Percentiles rank a stretch among this genome's conserved stretches.
phyloP scores from a whole-genome alignment of 2,888 invertebrate genomes.

The Elysia crispata region DNA sequence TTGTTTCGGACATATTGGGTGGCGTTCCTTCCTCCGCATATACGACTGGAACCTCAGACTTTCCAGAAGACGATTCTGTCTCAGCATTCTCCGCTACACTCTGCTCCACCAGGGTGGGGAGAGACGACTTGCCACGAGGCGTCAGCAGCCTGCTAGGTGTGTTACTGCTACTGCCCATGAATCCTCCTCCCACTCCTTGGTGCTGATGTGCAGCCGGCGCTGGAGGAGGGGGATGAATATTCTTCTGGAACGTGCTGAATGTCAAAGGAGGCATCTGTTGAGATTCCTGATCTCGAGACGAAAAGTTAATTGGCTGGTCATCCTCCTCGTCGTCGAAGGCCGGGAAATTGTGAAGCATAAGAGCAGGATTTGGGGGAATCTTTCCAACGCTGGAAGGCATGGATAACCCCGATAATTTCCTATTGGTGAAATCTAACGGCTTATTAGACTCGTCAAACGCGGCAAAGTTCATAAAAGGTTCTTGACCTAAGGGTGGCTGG shows the following conservation, averaged over 20 bases:
- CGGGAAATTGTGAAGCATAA: conserved; percentile 1
- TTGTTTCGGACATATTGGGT: conserved; percentile 90
- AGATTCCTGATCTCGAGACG: conserved; percentile 26
- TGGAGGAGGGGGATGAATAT: conserved; percentile 16
- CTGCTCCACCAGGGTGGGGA: conserved; percentile 42
- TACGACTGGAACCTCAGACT: conserved; percentile 52
- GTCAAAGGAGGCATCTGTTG: conserved; percentile 55
- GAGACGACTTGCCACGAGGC: conserved; percentile 15
- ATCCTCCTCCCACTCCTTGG: neutral
- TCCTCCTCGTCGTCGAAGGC: neutral
- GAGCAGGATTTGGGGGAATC: too few relatives aligned
- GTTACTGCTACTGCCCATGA: neutral
- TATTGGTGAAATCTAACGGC: conserved; percentile 41
- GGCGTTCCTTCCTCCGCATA: conserved; percentile 83
- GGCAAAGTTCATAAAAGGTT: conserved; percentile 42
- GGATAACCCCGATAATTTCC: neutral
- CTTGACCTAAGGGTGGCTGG: conserved; percentile 22
- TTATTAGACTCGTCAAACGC: conserved; percentile 46
- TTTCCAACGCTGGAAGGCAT: too few relatives aligned
- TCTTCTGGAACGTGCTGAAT: conserved; percentile 49
- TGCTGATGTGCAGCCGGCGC: neutral
- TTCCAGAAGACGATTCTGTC: conserved; percentile 33
- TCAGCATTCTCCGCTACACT: neutral
- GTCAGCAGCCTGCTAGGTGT: neutral
- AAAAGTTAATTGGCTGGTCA: conserved; percentile 36